Conservation (phyloP, 2,888 invertebrate genomes). For the Ormia ochracea region DNA sequence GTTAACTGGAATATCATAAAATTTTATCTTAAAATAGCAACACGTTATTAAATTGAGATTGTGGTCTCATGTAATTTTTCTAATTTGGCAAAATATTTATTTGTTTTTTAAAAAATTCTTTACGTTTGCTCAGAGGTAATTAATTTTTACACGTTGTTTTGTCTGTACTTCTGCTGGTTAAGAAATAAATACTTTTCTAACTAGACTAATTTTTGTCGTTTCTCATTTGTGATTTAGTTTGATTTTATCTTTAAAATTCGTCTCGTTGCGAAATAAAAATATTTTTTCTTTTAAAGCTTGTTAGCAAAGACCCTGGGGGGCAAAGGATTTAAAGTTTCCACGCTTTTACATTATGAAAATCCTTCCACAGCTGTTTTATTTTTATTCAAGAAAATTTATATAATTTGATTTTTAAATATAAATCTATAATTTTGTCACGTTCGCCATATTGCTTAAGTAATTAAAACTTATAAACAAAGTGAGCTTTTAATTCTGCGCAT, state of each 20-base stretch:
- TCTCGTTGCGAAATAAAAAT: slow-evolving; percentile 10
- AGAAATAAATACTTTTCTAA: slow-evolving; percentile 46
- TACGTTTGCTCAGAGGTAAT: slow-evolving; percentile 54
- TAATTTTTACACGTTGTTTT: slow-evolving; percentile 43
- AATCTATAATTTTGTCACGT: no score
- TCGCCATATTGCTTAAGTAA: no score
- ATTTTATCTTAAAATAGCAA: slow-evolving; percentile 48
- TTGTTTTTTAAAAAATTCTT: slow-evolving; percentile 31
- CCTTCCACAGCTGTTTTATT: slow-evolving; percentile 52
- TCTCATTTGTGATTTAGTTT: slow-evolving; percentile 28
- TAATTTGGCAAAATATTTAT: slow-evolving; percentile 40
- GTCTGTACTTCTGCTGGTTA: not conserved
- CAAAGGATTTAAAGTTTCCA: slow-evolving; percentile 27
- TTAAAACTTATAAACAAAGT: no score
- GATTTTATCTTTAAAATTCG: not conserved
- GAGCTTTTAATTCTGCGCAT: no score
- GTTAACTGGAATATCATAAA: slow-evolving; percentile 30
- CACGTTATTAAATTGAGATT: slow-evolving; percentile 44
- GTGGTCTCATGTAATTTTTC: slow-evolving; percentile 24
- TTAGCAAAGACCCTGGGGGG: slow-evolving; percentile 48
- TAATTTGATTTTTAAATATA: no score
- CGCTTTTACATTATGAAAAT: slow-evolving; percentile 37
- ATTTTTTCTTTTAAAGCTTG: slow-evolving; percentile 31
- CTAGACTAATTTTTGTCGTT: slow-evolving; percentile 36
- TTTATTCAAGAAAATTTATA: no score